These are phyloP conservation scores for Edolisoma coerulescens DNA, from an alignment of 2,113 vertebrate species.

Conservation along the genomic window DNA sequence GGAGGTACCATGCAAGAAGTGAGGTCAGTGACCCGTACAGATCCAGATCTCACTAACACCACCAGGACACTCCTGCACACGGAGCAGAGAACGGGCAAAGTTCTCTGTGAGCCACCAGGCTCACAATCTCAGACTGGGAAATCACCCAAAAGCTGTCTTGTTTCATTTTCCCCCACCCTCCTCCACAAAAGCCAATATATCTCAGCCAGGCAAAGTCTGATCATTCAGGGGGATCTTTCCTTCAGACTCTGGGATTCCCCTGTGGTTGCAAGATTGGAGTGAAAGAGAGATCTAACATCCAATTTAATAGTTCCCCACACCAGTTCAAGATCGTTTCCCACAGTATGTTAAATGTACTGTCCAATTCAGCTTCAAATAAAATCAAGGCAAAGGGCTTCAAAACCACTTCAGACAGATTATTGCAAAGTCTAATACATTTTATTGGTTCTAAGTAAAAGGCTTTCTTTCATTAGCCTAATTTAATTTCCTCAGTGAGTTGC, in stretches of 20 bases:
- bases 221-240: background rate
- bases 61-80: background rate
- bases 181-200: background rate
- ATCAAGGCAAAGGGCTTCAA: conserved; percentile 17
- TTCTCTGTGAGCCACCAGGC: too few relatives aligned
- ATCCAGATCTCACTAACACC: fast-evolving
- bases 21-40: background rate
- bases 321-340: background rate
- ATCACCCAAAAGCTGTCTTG: background rate
- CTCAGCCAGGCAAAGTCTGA: background rate
- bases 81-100: too few relatives aligned
- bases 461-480: conserved; percentile 48
- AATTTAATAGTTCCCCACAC: background rate
- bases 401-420: conserved; percentile 30
- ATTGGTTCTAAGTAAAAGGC: conserved; percentile 33
- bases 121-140: fast-evolving
- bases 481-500: background rate
- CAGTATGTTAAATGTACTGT: background rate
- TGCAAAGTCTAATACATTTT: background rate
- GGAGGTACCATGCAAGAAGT: background rate
- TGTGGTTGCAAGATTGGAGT: background rate
- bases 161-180: background rate
- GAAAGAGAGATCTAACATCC: background rate
- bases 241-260: background rate
- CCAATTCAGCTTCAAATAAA: conserved; percentile 23